Percentiles rank a stretch among this genome's conserved stretches.
phyloP scores from a whole-genome alignment of 2,888 invertebrate species.

The Dusona sp. region DNA sequence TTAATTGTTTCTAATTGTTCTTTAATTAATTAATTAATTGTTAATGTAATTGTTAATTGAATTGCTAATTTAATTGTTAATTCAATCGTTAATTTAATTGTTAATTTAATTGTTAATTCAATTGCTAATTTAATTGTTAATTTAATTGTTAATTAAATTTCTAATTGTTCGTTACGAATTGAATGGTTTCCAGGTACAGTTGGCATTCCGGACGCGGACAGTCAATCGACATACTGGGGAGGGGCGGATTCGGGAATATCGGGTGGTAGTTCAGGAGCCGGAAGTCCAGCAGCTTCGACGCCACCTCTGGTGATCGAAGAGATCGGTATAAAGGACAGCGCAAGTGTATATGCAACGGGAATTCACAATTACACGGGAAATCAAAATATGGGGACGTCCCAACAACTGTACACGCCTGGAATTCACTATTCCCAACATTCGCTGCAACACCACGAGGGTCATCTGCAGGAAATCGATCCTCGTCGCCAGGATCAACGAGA shows the following conservation, averaged over 20 bases:
- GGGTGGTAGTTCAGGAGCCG: conserved; percentile 82
- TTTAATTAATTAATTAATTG: too few relatives aligned
- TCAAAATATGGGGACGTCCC: conserved; percentile 59
- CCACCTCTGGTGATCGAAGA: conserved; percentile 82
- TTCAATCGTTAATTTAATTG: too few relatives aligned
- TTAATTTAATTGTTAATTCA: too few relatives aligned
- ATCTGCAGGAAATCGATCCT: conserved; percentile 51
- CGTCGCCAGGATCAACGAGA: conserved; percentile 51
- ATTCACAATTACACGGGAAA: conserved; percentile 73
- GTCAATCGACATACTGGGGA: conserved; percentile 82
- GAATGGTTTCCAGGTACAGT: conserved; percentile 69
- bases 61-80: too few relatives aligned
- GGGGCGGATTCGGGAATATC: conserved; percentile 82
- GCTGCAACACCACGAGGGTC: conserved; percentile 68
- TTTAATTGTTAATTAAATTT: too few relatives aligned
- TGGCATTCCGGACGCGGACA: conserved; percentile 78
- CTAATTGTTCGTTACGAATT: not conserved
- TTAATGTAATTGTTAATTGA: too few relatives aligned
- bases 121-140: too few relatives aligned
- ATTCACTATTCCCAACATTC: conserved; percentile 69
- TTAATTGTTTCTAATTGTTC: too few relatives aligned
- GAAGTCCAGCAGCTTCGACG: conserved; percentile 82
- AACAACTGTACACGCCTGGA: conserved; percentile 76
- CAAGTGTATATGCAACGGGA: conserved; percentile 74
- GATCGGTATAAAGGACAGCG: conserved; percentile 79